Conservation (phyloP, 2,888 invertebrate genomes). For the Antheraea assamensis region DNA sequence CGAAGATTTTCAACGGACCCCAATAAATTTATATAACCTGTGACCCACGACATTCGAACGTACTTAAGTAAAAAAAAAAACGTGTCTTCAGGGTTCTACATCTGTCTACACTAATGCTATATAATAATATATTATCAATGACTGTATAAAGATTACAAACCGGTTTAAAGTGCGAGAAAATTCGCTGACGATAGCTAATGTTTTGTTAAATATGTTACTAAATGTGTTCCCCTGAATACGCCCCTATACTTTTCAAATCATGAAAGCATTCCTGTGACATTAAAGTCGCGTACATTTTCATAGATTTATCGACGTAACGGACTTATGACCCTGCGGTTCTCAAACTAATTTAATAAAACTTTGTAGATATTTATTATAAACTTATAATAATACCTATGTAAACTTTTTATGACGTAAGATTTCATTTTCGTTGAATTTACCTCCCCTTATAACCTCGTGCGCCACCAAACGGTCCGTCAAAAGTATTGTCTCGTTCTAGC, state of each 20-base stretch:
- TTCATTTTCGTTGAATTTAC: too few relatives aligned
- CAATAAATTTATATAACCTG: too few relatives aligned
- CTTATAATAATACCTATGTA: not conserved
- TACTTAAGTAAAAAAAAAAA: too few relatives aligned
- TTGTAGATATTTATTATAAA: slow-evolving; percentile 3
- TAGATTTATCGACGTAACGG: slow-evolving; percentile 79
- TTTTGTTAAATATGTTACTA: not conserved
- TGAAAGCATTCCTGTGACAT: slow-evolving; percentile 78
- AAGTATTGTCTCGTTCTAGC: too few relatives aligned
- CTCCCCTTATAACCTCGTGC: too few relatives aligned
- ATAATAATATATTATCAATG: not conserved
- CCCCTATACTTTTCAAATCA: slow-evolving; percentile 64
- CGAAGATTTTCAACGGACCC: too few relatives aligned
- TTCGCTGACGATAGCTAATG: not conserved
- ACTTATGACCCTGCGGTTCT: slow-evolving; percentile 61
- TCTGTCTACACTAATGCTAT: not conserved
- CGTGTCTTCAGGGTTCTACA: too few relatives aligned
- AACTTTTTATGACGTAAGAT: too few relatives aligned
- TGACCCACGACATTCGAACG: too few relatives aligned
- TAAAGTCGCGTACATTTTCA: slow-evolving; percentile 76
- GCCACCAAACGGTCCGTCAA: too few relatives aligned
- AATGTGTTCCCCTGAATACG: slow-evolving; percentile 37
- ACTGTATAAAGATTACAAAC: not conserved
- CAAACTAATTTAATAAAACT: slow-evolving; percentile 50
- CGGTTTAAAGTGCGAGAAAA: not conserved